Percentiles rank a stretch among this genome's conserved stretches.
phyloP scores from a whole-genome alignment of 1,140 invertebrate species.

The Monomorium pharaonis region DNA sequence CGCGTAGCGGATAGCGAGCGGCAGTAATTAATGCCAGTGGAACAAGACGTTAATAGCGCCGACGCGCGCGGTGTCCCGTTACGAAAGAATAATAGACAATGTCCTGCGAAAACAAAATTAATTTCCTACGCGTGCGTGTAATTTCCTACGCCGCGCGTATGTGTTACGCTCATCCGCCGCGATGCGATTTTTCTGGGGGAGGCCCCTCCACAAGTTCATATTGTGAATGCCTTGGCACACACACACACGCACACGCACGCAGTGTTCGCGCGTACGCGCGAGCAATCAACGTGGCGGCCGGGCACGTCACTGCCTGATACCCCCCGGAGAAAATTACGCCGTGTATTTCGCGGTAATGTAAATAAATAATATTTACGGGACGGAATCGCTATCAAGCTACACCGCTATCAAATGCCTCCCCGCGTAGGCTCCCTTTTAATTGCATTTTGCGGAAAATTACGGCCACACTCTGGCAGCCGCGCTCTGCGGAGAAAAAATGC shows the following conservation, averaged over 20 bases:
- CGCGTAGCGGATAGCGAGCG: background rate
- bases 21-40: constrained; percentile 49
- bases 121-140: constrained; percentile 18
- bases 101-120: constrained; percentile 46
- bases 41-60: constrained; percentile 31
- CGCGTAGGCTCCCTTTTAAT: constrained; percentile 21
- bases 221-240: background rate
- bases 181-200: background rate
- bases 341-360: constrained; percentile 19
- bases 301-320: background rate
- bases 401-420: background rate
- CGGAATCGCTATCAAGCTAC: background rate
- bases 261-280: background rate
- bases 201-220: background rate
- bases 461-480: constrained; percentile 9
- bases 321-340: constrained; percentile 30
- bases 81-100: constrained; percentile 44
- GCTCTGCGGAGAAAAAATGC: constrained; percentile 16
- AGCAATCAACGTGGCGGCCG: constrained; percentile 5
- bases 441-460: constrained; percentile 39
- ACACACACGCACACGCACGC: no score
- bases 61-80: constrained; percentile 10
- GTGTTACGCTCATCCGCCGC: constrained; percentile 23
- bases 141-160: background rate
- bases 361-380: constrained; percentile 41